Percentiles rank a stretch among this genome's conserved stretches.
phyloP scores from a whole-genome alignment of 2,113 vertebrate genomes.

The Tupaia chinensis region DNA sequence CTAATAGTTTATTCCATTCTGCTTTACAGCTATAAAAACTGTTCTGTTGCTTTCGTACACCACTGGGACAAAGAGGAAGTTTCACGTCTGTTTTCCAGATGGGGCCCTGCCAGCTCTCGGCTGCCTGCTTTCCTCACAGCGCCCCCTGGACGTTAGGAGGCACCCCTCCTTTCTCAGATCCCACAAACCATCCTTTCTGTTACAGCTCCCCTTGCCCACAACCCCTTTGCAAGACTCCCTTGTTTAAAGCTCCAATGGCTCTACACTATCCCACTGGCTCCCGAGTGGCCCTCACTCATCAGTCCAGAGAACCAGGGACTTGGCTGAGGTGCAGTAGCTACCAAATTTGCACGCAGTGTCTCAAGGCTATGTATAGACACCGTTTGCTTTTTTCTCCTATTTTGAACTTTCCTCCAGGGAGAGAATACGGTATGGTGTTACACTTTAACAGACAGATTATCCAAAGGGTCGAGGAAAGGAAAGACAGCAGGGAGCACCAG shows the following conservation, averaged over 20 bases:
- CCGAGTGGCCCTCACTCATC: neutral
- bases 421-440: neutral
- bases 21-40: neutral
- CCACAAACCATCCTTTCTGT: neutral
- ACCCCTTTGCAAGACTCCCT: too few species aligned
- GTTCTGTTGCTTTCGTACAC: neutral
- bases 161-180: neutral
- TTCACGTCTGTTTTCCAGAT: neutral
- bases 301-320: neutral
- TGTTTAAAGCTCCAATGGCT: neutral
- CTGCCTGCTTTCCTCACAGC: neutral
- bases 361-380: neutral
- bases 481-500: neutral
- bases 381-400: neutral
- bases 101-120: neutral
- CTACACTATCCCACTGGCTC: fast-evolving
- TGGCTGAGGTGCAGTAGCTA: neutral
- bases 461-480: neutral
- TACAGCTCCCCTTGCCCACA: too few species aligned
- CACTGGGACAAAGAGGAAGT: neutral
- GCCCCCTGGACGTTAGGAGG: fast-evolving
- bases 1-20: neutral
- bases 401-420: neutral
- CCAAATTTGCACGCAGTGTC: neutral
- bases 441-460: neutral